Evolutionary conservation across 2,888 invertebrate species (phyloP).

Genomic region (Stomorhina lunata): DNA sequence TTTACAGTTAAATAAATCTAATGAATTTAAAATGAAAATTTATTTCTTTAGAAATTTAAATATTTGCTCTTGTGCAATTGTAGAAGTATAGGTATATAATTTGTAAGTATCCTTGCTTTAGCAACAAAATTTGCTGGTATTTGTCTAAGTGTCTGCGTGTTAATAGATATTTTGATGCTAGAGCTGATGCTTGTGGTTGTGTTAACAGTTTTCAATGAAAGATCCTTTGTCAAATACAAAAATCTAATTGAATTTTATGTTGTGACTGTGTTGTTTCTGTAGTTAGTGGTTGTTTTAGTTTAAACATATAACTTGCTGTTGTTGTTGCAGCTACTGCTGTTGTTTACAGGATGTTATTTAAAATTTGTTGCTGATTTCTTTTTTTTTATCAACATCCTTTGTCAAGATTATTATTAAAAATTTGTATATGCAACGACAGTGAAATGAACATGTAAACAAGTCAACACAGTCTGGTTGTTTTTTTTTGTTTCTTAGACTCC

Average conservation of each 20-base stretch:
- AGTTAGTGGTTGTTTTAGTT: background rate
- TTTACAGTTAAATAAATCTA: conserved; percentile 62
- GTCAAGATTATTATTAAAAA: conserved; percentile 62
- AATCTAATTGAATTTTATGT: conserved; percentile 63
- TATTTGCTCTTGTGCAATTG: background rate
- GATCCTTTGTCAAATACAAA: conserved; percentile 62
- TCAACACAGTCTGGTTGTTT: conserved; percentile 47
- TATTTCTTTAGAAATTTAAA: conserved; percentile 34
- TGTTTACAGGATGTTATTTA: conserved; percentile 59
- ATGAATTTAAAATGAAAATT: conserved; percentile 58
- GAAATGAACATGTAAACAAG: conserved; percentile 53
- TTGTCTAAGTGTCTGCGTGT: conserved; percentile 29
- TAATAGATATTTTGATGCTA: too few species aligned
- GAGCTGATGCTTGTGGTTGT: conserved; percentile 43
- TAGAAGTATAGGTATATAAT: too few species aligned
- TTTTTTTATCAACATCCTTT: conserved; percentile 56
- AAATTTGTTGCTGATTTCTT: conserved; percentile 40
- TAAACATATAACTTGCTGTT: too few species aligned
- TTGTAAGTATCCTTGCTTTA: background rate
- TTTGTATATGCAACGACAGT: conserved; percentile 49
- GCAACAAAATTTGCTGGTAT: background rate
- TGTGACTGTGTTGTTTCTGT: conserved; percentile 45
- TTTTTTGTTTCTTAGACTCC: background rate
- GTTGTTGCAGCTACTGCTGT: background rate
- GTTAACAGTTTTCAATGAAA: conserved; percentile 44